Conservation (phyloP, 1,140 invertebrate genomes). For the Drosophila takahashii region DNA sequence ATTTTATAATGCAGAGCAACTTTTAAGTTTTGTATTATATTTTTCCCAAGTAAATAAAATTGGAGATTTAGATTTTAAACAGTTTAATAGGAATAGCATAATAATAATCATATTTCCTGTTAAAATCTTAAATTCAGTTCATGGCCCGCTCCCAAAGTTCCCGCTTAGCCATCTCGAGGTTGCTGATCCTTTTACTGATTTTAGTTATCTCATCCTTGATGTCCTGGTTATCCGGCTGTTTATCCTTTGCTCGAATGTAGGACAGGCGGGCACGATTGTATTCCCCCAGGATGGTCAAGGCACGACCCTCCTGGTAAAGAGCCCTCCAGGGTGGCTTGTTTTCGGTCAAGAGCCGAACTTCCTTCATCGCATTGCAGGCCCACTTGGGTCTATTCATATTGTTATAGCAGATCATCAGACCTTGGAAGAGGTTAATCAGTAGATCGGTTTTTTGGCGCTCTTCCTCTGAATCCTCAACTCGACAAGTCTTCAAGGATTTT, state of each 20-base stretch:
- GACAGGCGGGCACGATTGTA: slow-evolving; percentile 24
- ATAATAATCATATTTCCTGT: no score
- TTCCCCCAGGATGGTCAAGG: slow-evolving; percentile 86
- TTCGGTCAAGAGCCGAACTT: slow-evolving; percentile 84
- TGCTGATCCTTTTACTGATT: slow-evolving; percentile 21
- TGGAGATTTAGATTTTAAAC: background rate
- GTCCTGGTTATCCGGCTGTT: slow-evolving; percentile 40
- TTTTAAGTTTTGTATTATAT: no score
- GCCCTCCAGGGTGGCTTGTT: slow-evolving; percentile 86
- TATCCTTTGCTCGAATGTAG: slow-evolving; percentile 35
- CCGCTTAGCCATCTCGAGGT: background rate
- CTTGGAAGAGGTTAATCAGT: slow-evolving; percentile 87
- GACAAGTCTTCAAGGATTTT: slow-evolving; percentile 85
- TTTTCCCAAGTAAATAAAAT: no score
- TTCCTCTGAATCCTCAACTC: slow-evolving; percentile 87
- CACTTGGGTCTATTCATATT: slow-evolving; percentile 86
- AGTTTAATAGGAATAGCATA: no score
- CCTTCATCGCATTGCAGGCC: slow-evolving; percentile 87
- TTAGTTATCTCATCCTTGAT: slow-evolving; percentile 45
- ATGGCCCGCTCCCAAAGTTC: slow-evolving; percentile 24
- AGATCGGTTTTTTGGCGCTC: slow-evolving; percentile 87
- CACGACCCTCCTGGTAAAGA: slow-evolving; percentile 87
- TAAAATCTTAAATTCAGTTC: background rate
- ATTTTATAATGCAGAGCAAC: no score
- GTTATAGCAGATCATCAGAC: slow-evolving; percentile 90